Percentiles rank a stretch among this genome's conserved stretches.
Evolutionary conservation across 2,113 vertebrate genomes (phyloP).

Genomic region (Paracanthobrama guichenoti): DNA sequence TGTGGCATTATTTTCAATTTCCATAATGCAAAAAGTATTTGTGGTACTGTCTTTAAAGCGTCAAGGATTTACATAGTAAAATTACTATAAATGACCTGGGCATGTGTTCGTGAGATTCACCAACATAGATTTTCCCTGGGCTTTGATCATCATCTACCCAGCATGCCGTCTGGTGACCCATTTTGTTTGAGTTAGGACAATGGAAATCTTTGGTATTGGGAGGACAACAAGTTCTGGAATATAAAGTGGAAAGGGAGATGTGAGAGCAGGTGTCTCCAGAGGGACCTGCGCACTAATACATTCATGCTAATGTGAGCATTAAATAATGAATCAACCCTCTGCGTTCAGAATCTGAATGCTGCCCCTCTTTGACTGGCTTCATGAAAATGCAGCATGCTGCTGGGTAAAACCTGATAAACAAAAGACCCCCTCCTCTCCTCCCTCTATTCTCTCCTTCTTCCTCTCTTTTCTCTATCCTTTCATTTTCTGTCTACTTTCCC

Average conservation of each 20-base stretch:
- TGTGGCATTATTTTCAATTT: background rate
- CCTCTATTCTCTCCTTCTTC: background rate
- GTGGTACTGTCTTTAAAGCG: background rate
- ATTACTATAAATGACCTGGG: background rate
- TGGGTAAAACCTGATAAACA: constrained; percentile 34
- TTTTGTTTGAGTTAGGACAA: constrained; percentile 32
- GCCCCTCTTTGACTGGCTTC: constrained; percentile 36
- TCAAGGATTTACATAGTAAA: background rate
- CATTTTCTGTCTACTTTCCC: background rate
- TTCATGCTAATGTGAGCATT: constrained; percentile 59
- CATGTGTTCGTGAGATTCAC: background rate
- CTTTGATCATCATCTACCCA: constrained; percentile 20
- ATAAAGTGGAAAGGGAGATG: constrained; percentile 14
- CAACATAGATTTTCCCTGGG: background rate
- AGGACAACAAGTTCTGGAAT: constrained; percentile 37
- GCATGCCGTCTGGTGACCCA: background rate
- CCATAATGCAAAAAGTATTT: background rate
- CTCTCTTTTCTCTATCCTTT: background rate
- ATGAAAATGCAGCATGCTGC: constrained; percentile 43
- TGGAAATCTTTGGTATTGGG: constrained; percentile 18
- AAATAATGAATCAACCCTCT: constrained; percentile 55
- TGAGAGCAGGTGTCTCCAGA: constrained; percentile 40
- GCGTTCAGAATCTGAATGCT: constrained; percentile 48
- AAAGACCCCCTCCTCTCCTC: background rate
- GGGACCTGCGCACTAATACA: constrained; percentile 43